Base-by-base conservation (phyloP, 2,888 invertebrate species). In the Rotaria socialis region DNA sequence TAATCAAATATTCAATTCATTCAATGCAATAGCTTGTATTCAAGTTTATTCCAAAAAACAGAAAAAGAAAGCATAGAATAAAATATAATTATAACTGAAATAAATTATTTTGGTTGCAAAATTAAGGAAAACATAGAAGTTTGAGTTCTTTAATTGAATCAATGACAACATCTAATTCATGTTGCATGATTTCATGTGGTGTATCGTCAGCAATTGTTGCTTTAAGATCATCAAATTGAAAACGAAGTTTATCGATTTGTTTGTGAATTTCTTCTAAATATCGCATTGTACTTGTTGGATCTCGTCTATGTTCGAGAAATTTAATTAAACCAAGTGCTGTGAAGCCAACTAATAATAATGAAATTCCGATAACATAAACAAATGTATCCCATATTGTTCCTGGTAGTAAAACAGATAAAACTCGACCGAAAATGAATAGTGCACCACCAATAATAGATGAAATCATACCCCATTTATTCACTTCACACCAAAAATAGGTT, bases 161-260 rank as follows among this genome's bases (percentile, higher is more conserved):
- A 24, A 80, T 41, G n/a, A 80, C 24, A 80, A 80, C 24, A 43
- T 80, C 80, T 47, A 80, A n/a, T n/a, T 80, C 47, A 47, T n/a
- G 24, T 80, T 80, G 80, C 80, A 80, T 80, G 19, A 24, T 24
- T 80, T 80, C 80, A 47, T 80, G 80, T n/a, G 80, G n/a, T 47
- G 80, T 80, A 16, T 80, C 80, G 24, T 80, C 80, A 47, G n/a
- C 80, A 80, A 80, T 80, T 1, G 8, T 43, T 47, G 80, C 80
- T 80, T 35, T 43, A 47, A 80, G 47, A 80, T 80, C 80, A 47
- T 80, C 80, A 47, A 80, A 80, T n/a, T 80, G 80, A 80, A 80
- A 80, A 24, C 80, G 80, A 80, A 80, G 80, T n/a, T 80, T 80
- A 80, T 80, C 80, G 16, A 80, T 80, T 80, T 80, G 80, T 47